Base-by-base conservation (phyloP, 1,140 invertebrate species). In the Drosophila sproati region DNA sequence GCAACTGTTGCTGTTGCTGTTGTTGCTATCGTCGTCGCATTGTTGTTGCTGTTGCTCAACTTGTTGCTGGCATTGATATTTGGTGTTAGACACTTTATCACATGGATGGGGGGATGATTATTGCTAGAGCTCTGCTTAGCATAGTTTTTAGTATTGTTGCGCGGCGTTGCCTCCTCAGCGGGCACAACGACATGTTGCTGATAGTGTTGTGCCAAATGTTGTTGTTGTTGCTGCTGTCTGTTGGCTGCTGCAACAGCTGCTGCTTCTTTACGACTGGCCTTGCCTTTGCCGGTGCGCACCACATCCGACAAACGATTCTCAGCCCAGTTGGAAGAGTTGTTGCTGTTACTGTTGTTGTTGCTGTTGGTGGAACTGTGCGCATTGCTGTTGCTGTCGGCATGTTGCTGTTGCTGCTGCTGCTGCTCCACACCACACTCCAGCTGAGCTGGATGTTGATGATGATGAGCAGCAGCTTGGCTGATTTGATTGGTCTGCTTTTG, bases 241-340 rank as follows among this genome's bases (percentile, higher is more conserved):
- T 75, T 92, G 73, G 93, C 87, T 28, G 93, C 87, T 28, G 43
- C 41, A 34, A 37, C 70, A 41, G 54, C 63, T 20, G 37, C 50
- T 5, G 47, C 93, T 60, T 93, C 93, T 82, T 93, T 94, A 64
- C 93, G 90, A 28, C 20, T 20, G 20, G 85, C 79, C 71, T 93
- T 92, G 31, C 80, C 77, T 52, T 83, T 86, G 32, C 76, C 85
- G 4, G 93, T 93, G 89, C 96, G 97, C 28, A 97, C 96, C 37
- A 97, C 96, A 92, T 97, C 96, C 3, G 96, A 95, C 76, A 97
- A 93, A 87, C 96, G 94, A 91, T 94, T 95, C 74, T 92, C 91
- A 4, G 88, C 54, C 91, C 91, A 92, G 52, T 85, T 87, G 32
- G 20, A 20, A 20, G 20, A 1, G 20, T 20, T 10, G 59, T 51